These are phyloP conservation scores for Porites lutea DNA, from an alignment of 64 coral and sea anemone genomes.

Conservation along the genomic window DNA sequence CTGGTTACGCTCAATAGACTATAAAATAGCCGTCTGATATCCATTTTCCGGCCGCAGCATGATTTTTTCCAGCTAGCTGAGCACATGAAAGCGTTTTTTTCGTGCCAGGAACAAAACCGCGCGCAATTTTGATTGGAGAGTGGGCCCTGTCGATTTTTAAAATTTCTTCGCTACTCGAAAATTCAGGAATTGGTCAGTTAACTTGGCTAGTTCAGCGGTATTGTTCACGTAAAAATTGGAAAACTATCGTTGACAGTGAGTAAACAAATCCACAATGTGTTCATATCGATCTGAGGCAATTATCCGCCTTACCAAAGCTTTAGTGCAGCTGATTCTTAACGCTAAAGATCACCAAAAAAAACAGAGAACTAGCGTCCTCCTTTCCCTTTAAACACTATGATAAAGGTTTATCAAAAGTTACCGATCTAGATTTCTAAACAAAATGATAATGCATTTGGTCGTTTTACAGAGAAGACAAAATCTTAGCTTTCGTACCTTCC, in stretches of 20 bases:
- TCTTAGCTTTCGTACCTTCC: background rate
- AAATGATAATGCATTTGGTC: background rate
- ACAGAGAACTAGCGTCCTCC: background rate
- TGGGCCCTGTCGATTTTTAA: background rate
- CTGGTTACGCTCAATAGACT: background rate
- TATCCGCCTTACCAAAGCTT: background rate
- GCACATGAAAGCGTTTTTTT: background rate
- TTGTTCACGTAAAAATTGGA: background rate
- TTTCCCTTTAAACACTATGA: background rate
- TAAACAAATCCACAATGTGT: constrained; percentile 27
- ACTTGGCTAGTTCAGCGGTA: background rate
- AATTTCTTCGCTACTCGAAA: background rate
- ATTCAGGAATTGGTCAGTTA: background rate
- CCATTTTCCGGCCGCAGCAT: background rate
- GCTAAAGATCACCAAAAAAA: background rate
- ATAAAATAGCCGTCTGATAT: constrained; percentile 37
- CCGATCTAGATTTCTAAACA: background rate
- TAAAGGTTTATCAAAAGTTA: background rate
- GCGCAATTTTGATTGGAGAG: background rate
- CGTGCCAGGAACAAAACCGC: background rate
- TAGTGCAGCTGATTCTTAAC: background rate
- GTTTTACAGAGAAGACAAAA: constrained; percentile 16
- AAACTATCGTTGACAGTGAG: constrained; percentile 23
- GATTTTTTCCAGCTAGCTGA: background rate
- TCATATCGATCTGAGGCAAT: constrained; percentile 17